These are phyloP conservation scores for Linnaemya vulpina DNA, from an alignment of 2,888 invertebrate species.

Conservation along the genomic window DNA sequence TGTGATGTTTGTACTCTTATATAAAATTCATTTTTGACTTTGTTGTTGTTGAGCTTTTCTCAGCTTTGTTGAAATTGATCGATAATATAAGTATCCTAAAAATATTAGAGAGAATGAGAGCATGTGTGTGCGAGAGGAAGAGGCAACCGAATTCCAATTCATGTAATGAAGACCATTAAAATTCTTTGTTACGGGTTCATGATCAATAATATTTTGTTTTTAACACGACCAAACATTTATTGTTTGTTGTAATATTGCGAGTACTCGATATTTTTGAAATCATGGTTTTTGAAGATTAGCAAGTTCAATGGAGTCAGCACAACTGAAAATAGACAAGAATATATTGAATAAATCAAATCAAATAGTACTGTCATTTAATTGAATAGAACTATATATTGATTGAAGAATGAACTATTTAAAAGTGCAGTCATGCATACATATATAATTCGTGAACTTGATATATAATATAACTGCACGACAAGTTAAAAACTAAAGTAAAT, in stretches of 20 bases:
- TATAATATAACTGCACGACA: too few species aligned
- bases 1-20: background rate
- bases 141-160: background rate
- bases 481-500: too few species aligned
- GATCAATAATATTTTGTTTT: constrained; percentile 33
- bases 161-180: constrained; percentile 6
- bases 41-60: constrained; percentile 1
- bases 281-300: constrained; percentile 76
- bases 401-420: too few species aligned
- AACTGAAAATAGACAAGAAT: constrained; percentile 73
- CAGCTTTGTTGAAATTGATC: constrained; percentile 11
- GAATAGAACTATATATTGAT: background rate
- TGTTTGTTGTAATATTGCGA: constrained; percentile 28
- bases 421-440: too few species aligned
- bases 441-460: too few species aligned
- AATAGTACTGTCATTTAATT: background rate
- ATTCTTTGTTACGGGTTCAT: constrained; percentile 17
- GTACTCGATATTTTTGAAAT: constrained; percentile 46
- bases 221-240: background rate
- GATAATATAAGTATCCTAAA: constrained; percentile 5
- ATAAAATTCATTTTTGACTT: background rate
- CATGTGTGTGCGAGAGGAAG: background rate
- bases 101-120: constrained; percentile 2
- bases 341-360: constrained; percentile 14
- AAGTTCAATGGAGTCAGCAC: constrained; percentile 79